These are phyloP conservation scores for Spisula subtruncata DNA, from an alignment of 2,888 invertebrate genomes.

Conservation along the genomic window DNA sequence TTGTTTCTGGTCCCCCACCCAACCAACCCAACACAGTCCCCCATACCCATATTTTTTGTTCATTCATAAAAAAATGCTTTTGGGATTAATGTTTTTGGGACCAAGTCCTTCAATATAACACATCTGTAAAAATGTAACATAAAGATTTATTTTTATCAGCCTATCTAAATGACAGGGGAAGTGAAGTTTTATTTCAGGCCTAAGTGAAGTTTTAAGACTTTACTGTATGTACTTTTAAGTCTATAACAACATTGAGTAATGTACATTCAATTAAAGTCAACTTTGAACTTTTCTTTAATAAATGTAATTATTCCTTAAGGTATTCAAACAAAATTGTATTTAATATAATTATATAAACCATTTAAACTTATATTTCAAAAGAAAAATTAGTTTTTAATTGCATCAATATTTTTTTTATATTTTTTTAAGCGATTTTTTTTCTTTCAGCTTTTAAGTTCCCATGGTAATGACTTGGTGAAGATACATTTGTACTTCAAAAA, in stretches of 20 bases:
- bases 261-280: background rate
- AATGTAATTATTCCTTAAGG: background rate
- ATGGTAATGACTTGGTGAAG: background rate
- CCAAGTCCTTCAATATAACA: no score
- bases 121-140: no score
- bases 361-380: background rate
- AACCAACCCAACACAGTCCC: no score
- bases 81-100: no score
- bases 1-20: no score
- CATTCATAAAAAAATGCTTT: no score
- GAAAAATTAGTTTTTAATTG: background rate
- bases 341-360: background rate
- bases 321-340: background rate
- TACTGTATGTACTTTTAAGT: background rate
- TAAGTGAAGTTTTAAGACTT: no score
- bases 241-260: background rate
- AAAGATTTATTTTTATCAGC: no score
- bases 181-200: no score
- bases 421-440: background rate
- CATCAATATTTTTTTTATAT: background rate
- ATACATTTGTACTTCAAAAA: background rate
- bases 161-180: no score
- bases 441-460: background rate
- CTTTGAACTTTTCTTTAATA: background rate
- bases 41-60: no score